phyloP scores from a whole-genome alignment of 2,113 vertebrate species.

The Urocitellus parryii region DNA sequence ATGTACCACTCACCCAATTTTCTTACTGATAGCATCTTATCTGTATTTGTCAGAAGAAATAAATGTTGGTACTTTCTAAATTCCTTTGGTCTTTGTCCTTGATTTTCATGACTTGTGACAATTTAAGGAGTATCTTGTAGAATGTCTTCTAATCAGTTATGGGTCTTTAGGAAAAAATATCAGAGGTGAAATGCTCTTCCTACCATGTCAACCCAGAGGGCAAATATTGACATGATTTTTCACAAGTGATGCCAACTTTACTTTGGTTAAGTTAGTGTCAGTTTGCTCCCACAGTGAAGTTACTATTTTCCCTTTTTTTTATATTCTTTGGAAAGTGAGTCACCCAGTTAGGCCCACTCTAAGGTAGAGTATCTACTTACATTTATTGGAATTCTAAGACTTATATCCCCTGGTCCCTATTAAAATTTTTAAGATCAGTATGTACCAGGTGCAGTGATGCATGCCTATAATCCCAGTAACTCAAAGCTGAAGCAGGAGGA shows the following conservation, averaged over 20 bases:
- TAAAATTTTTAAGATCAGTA: background rate
- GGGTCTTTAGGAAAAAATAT: background rate
- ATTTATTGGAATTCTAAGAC: constrained; percentile 6
- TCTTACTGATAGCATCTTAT: background rate
- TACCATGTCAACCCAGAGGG: background rate
- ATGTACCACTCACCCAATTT: too few relatives aligned
- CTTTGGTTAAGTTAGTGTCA: background rate
- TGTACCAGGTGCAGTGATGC: background rate
- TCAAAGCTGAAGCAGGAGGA: too few relatives aligned
- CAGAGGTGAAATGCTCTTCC: background rate
- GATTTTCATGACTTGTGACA: background rate
- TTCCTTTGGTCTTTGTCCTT: background rate
- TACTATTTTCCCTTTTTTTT: background rate
- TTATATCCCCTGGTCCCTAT: background rate
- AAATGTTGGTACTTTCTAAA: background rate
- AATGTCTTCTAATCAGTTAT: background rate
- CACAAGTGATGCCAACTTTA: background rate
- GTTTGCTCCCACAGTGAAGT: background rate
- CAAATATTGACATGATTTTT: background rate
- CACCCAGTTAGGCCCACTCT: background rate
- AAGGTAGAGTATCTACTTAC: background rate
- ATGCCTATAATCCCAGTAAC: too few relatives aligned
- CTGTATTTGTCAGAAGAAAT: background rate
- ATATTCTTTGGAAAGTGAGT: background rate
- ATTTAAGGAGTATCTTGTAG: background rate